Evolutionary conservation across 2,888 invertebrate species (phyloP).

Genomic region (Drosophila mulleri): DNA sequence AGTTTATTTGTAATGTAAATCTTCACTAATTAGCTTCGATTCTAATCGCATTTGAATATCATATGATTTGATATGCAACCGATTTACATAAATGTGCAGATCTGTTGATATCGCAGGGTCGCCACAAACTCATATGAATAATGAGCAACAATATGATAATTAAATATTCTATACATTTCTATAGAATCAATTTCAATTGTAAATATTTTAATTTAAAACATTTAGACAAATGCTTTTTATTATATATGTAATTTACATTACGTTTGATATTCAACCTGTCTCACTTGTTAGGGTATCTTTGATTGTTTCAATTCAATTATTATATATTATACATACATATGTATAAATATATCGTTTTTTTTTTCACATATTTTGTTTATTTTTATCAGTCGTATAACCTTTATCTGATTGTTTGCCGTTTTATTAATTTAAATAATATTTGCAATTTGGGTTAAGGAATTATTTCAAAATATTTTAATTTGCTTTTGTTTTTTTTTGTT

Average conservation of each 20-base stretch:
- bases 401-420: slow-evolving; percentile 13
- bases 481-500: slow-evolving; percentile 7
- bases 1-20: background rate
- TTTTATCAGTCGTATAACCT: background rate
- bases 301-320: background rate
- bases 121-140: background rate
- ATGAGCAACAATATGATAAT: background rate
- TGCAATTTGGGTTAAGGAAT: slow-evolving; percentile 66
- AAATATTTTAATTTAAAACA: background rate
- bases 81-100: background rate
- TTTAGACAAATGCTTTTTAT: background rate
- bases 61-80: background rate
- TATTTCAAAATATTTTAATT: slow-evolving; percentile 23
- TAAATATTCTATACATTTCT: background rate
- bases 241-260: background rate
- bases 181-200: background rate
- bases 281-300: background rate
- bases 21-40: slow-evolving; percentile 1
- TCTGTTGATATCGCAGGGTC: background rate
- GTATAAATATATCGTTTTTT: no score
- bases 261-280: background rate
- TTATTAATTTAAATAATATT: slow-evolving; percentile 48
- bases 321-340: background rate
- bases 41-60: slow-evolving; percentile 1
- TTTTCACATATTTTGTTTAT: background rate